Conservation (phyloP, 2,888 invertebrate genomes). For the Endomychus coccineus region DNA sequence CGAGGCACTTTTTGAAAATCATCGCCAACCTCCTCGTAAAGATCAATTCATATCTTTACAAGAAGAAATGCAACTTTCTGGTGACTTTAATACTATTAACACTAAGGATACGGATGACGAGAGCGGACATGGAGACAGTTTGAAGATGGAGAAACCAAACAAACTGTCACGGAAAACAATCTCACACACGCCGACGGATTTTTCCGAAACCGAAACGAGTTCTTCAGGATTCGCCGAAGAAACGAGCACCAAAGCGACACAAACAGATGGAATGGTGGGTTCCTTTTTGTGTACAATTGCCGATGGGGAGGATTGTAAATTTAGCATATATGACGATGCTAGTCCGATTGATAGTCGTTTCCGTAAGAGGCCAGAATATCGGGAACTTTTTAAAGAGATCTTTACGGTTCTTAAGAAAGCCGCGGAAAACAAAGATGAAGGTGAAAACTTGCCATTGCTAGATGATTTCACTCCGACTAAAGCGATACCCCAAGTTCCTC, state of each 20-base stretch:
- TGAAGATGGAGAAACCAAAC: slow-evolving; percentile 38
- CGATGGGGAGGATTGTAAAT: slow-evolving; percentile 78
- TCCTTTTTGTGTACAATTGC: slow-evolving; percentile 78
- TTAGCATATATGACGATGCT: slow-evolving; percentile 73
- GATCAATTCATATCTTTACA: slow-evolving; percentile 49
- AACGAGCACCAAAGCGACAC: slow-evolving; percentile 74
- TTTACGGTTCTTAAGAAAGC: slow-evolving; percentile 77
- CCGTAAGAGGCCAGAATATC: slow-evolving; percentile 74
- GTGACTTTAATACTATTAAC: slow-evolving; percentile 60
- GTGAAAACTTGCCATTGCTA: slow-evolving; percentile 64
- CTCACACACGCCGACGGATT: slow-evolving; percentile 71
- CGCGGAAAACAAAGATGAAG: slow-evolving; percentile 74
- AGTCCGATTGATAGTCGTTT: slow-evolving; percentile 75
- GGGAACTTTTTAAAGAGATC: slow-evolving; percentile 75
- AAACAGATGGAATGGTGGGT: slow-evolving; percentile 73
- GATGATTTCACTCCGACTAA: slow-evolving; percentile 52
- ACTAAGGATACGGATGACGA: slow-evolving; percentile 59
- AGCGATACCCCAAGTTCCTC: slow-evolving; percentile 51
- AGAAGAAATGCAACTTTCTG: slow-evolving; percentile 69
- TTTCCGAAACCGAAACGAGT: slow-evolving; percentile 78
- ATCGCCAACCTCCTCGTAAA: slow-evolving; percentile 57
- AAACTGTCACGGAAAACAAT: slow-evolving; percentile 51
- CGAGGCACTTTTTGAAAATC: slow-evolving; percentile 72
- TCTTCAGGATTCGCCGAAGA: slow-evolving; percentile 78
- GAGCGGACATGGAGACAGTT: slow-evolving; percentile 53